Evolutionary conservation across 2,113 vertebrate species (phyloP).

Genomic region (Sander lucioperca): DNA sequence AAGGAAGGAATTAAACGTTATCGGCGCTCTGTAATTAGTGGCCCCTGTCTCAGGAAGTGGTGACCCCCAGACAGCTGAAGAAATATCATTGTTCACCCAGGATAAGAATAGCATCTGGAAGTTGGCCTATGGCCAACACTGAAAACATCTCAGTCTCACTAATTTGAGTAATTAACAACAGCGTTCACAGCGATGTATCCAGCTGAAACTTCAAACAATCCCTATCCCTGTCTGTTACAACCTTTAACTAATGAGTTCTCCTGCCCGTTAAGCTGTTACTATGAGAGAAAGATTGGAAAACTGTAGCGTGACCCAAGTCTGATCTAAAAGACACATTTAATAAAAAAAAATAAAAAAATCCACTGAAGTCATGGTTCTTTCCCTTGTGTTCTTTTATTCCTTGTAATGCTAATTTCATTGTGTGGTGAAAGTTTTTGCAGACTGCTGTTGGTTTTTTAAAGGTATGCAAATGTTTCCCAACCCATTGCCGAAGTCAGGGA

Average conservation of each 20-base stretch:
- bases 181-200: constrained; percentile 30
- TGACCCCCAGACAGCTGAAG: constrained; percentile 53
- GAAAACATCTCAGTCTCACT: constrained; percentile 37
- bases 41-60: constrained; percentile 45
- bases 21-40: constrained; percentile 65
- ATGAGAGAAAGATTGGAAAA: background rate
- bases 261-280: constrained; percentile 49
- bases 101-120: constrained; percentile 67
- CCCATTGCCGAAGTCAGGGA: constrained; percentile 59
- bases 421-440: constrained; percentile 13
- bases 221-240: constrained; percentile 46
- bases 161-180: constrained; percentile 66
- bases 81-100: constrained; percentile 59
- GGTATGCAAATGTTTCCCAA: constrained; percentile 64
- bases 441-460: constrained; percentile 64
- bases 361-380: constrained; percentile 2
- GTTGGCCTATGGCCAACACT: constrained; percentile 16
- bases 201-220: constrained; percentile 61
- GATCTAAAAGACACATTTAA: constrained; percentile 31
- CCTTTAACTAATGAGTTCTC: constrained; percentile 73
- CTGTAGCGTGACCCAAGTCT: constrained; percentile 11
- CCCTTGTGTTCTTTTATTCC: constrained; percentile 24
- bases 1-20: constrained; percentile 37
- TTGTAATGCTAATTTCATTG: constrained; percentile 23
- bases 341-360: too few species aligned